A percentile compares a stretch with the other conserved stretches of the same genome.
phyloP scores from a whole-genome alignment of 2,797 vertebrate species.

The Scarus forsteni region DNA sequence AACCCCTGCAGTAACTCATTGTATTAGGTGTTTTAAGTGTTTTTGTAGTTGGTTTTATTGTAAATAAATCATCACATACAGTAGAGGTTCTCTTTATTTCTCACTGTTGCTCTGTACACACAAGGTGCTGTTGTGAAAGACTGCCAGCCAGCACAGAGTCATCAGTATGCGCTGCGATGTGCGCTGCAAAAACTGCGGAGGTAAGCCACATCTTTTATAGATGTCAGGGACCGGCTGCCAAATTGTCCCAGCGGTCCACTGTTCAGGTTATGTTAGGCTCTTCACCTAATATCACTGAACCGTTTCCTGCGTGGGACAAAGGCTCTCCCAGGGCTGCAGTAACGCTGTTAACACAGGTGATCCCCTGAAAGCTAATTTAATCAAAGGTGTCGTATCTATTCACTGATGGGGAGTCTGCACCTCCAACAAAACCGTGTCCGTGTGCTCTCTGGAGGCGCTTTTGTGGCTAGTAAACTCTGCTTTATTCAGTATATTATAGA shows the following conservation, averaged over 20 bases:
- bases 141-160: conserved; percentile 6
- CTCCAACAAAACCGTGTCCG: conserved; percentile 19
- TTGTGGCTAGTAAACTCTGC: conserved; percentile 21
- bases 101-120: background rate
- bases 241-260: conserved; percentile 51
- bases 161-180: conserved; percentile 38
- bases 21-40: background rate
- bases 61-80: background rate
- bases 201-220: conserved; percentile 55
- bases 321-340: conserved; percentile 28
- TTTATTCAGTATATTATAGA: conserved; percentile 1
- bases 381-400: conserved; percentile 28
- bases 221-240: conserved; percentile 55
- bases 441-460: conserved; percentile 11
- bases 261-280: conserved; percentile 39
- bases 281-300: conserved; percentile 43
- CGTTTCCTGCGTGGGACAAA: conserved; percentile 36
- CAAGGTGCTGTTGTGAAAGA: conserved; percentile 15
- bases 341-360: conserved; percentile 27
- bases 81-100: conserved; percentile 7
- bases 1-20: background rate
- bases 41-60: background rate
- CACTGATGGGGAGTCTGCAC: conserved; percentile 23
- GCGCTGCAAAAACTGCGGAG: conserved; percentile 37
- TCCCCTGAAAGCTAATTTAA: conserved; percentile 42